Base-by-base conservation (phyloP, 2,888 invertebrate genomes). In the Eupelmus urozonus region DNA sequence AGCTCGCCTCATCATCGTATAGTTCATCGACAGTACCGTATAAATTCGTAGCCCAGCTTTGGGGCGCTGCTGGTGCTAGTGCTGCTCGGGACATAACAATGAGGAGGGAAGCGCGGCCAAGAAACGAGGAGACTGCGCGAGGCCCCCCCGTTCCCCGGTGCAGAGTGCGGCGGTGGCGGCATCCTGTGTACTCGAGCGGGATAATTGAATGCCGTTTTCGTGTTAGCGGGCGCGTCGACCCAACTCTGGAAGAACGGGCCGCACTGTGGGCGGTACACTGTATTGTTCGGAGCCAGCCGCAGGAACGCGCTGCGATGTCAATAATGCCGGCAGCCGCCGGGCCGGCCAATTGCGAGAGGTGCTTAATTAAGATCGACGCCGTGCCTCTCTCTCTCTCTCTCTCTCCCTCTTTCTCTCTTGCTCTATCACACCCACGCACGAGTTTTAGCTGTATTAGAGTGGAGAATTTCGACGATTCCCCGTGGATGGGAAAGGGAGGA, bases 151-250 rank as follows among this genome's bases (percentile, higher is more conserved):
- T 45, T 16, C 7, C 13, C 16, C 66, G 27, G 49, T 70, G 66
- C 72, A 77, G 67, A 65, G 55, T 62, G 23, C 73, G 70, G 65
- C 65, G 59, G 59, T n/a, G 55, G 16, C 29, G 57, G 82, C 81
- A 83, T 82, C 82, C 84, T 81, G 83, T 84, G 83, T 83, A 85
- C 84, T 86, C 85, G 82, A 82, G 83, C 83, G 82, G 82, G 83
- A 84, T 87, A 87, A 86, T 86, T 87, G 85, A 87, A 86, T 86
- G 84, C 83, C 84, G 84, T 85, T 85, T 87, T 86, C 85, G 83
- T 79, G 82, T 81, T 80, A 79, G 79, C 82, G 76, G 72, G 76
- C 40, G 70, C 81, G 82, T 80, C n/a, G n/a, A 80, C 79, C 81
- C 78, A 51, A 49, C 49, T 65, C 29, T 29, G 81, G 81, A 82